Percentiles rank a stretch among this genome's conserved stretches.
Evolutionary conservation across 1,140 invertebrate genomes (phyloP).

Genomic region (Plectrocnemia conspersa): DNA sequence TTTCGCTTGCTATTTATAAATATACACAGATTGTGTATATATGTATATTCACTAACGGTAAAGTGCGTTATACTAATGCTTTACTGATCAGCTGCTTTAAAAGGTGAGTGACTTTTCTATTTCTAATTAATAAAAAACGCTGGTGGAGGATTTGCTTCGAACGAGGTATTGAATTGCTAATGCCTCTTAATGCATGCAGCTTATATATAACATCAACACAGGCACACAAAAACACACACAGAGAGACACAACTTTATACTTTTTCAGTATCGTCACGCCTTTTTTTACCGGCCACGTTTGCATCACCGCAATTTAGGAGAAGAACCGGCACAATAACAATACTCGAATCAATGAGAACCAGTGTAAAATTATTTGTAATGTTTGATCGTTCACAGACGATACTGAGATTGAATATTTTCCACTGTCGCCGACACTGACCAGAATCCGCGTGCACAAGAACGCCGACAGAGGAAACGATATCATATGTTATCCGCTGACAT

Average conservation of each 20-base stretch:
- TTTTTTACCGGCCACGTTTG: slow-evolving; percentile 4
- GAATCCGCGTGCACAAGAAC: slow-evolving; percentile 70
- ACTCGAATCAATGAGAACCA: neutral
- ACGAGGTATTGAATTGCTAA: neutral
- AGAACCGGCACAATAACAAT: slow-evolving; percentile 11
- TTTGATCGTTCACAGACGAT: slow-evolving; percentile 58
- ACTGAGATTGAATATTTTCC: slow-evolving; percentile 75
- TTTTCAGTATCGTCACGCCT: slow-evolving; percentile 15
- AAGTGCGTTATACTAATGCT: slow-evolving; percentile 1
- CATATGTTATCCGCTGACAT: slow-evolving; percentile 57
- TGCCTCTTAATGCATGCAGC: neutral
- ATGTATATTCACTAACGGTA: no score
- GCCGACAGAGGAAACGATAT: slow-evolving; percentile 47
- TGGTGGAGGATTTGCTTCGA: neutral
- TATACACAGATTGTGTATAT: no score
- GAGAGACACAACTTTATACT: no score
- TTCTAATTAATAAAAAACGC: neutral
- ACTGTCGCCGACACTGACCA: slow-evolving; percentile 71
- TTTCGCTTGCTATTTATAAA: no score
- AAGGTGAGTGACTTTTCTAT: slow-evolving; percentile 2
- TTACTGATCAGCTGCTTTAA: neutral
- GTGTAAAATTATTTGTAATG: slow-evolving; percentile 8
- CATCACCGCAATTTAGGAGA: neutral
- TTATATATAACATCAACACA: slow-evolving; percentile 3
- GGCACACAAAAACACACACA: no score